These are phyloP conservation scores for Dasyurus viverrinus DNA, from an alignment of 2,113 vertebrate genomes.

Conservation along the genomic window DNA sequence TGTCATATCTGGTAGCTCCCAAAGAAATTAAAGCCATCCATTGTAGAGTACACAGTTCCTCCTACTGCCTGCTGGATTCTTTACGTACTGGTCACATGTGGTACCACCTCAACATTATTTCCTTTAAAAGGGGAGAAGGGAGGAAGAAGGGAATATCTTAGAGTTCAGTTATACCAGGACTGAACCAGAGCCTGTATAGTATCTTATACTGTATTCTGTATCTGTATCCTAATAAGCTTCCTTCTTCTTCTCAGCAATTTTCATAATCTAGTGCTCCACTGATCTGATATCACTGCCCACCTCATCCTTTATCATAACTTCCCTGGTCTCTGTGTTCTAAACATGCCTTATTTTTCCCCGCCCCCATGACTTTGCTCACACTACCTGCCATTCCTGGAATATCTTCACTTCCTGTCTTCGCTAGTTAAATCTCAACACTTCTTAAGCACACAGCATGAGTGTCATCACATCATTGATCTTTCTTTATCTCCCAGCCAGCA, in stretches of 20 bases:
- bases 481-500: too few species aligned
- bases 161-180: not conserved
- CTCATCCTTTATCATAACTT: not conserved
- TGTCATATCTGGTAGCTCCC: not conserved
- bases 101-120: not conserved
- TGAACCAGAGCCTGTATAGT: not conserved
- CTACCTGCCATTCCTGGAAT: not conserved
- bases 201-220: not conserved
- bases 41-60: not conserved
- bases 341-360: not conserved
- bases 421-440: not conserved
- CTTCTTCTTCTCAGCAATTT: not conserved
- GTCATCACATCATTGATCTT: too few species aligned
- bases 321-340: not conserved
- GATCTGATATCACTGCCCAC: not conserved
- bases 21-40: not conserved
- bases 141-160: not conserved
- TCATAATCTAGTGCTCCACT: not conserved
- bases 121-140: not conserved
- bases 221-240: not conserved
- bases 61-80: not conserved
- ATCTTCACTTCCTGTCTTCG: not conserved
- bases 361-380: not conserved
- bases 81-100: not conserved
- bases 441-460: not conserved